Evolutionary conservation across 2,888 invertebrate species (phyloP), one percentile per base, ranked within the genome.

Genomic region (Leptinotarsa juncta): DNA sequence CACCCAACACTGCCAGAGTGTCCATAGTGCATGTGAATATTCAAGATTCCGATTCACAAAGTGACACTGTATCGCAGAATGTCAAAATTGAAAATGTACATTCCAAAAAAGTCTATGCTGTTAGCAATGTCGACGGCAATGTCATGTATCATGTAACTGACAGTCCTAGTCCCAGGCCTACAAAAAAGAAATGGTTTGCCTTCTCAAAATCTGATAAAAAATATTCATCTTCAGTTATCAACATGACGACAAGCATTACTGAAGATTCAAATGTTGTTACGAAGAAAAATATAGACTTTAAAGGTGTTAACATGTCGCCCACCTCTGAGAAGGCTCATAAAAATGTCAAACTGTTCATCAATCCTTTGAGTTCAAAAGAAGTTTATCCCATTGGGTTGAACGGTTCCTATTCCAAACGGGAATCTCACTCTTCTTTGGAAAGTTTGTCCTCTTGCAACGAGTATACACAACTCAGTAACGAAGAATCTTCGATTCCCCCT

Each of bases 61-160:
- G 85, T 74, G 86, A 87, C 26, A 76, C 80, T 23, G 79, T 80
- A 7, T 79, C 80, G 16, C 83, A 84, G 66, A 85, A 86, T 60
- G 81, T 82, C 20, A 85, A 84, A 74, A 78, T 83, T 42, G 86
- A 86, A 55, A 87, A 87, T 71, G 83, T 85, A 49, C 84, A 85
- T 72, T 82, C 87, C 65, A 89, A 90, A 26, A 94, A 93, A 83
- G 93, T 96, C 16, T 95, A 94, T 83, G 95, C 95, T 1, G 94
- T 96, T 62, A 95, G 95, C 83, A 94, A 93, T 65, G 94, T 94
- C 48, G 94, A 94, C 81, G 95, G 95, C 2, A 94, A 94, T 81
- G 92, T 96, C 4, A 92, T 91, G 82, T 92, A 91, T 82, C 92
- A 92, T 77, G 89, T 91, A 1, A 89, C 90, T 32, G 88, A 87